Conservation (phyloP, 2,797 vertebrate genomes). For the Staurois parvus region DNA sequence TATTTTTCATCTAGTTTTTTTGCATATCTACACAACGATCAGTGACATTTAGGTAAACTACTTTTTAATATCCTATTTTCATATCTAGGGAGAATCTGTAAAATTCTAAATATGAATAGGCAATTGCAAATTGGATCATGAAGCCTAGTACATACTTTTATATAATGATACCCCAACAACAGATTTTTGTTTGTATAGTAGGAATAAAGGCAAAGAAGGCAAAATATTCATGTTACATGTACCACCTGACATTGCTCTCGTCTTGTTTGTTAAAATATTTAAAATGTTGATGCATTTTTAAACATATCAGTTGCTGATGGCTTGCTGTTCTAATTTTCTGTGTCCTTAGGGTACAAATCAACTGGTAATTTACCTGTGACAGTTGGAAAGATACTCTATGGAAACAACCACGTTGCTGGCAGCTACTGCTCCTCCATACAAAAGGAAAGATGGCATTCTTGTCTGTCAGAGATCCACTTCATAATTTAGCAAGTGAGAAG, state of each 20-base stretch:
- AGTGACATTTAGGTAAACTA: no score
- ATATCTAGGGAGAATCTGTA: no score
- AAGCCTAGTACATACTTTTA: background rate
- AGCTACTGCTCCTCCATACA: background rate
- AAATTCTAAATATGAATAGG: no score
- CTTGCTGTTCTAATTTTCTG: slow-evolving; percentile 35
- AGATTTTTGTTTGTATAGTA: background rate
- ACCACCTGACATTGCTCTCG: background rate
- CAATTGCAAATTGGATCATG: no score
- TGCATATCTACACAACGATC: no score
- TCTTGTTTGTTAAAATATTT: slow-evolving; percentile 49
- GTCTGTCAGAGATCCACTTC: background rate
- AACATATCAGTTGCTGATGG: slow-evolving; percentile 30
- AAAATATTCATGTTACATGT: slow-evolving; percentile 1
- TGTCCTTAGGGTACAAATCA: slow-evolving; percentile 44
- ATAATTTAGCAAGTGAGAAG: slow-evolving; percentile 30
- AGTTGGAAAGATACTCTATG: slow-evolving; percentile 24
- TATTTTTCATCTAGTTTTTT: no score
- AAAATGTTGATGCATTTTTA: slow-evolving; percentile 51
- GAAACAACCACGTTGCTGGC: background rate
- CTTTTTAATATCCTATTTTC: no score
- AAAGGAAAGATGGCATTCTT: slow-evolving; percentile 7
- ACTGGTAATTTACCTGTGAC: slow-evolving; percentile 45
- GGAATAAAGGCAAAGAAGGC: background rate
- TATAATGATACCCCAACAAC: background rate